phyloP scores from a whole-genome alignment of 1,140 invertebrate species.

The Ceratina australensis region DNA sequence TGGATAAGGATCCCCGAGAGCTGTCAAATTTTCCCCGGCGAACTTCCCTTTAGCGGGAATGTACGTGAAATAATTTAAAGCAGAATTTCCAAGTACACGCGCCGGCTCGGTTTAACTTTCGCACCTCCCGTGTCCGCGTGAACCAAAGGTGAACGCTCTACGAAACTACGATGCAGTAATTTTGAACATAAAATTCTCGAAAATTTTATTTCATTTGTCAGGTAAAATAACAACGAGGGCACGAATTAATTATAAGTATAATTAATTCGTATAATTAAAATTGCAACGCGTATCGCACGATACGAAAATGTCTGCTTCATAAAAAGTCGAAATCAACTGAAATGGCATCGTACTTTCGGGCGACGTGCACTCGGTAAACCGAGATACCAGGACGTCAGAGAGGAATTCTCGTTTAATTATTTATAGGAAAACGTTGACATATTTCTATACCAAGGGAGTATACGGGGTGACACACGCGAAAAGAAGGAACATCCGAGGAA shows the following conservation, averaged over 20 bases:
- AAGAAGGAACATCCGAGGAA: slow-evolving; percentile 18
- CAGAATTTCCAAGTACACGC: not conserved
- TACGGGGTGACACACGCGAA: not conserved
- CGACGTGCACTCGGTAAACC: not conserved
- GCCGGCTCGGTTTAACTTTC: slow-evolving; percentile 24
- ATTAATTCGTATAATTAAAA: no score
- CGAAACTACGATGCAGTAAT: no score
- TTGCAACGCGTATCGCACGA: no score
- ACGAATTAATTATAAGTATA: no score
- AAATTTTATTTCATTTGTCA: no score
- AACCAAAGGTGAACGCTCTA: not conserved
- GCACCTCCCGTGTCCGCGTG: not conserved
- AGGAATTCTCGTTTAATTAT: slow-evolving; percentile 50
- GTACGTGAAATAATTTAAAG: slow-evolving; percentile 35
- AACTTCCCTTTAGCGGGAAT: not conserved
- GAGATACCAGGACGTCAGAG: slow-evolving; percentile 18
- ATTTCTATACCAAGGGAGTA: slow-evolving; percentile 38
- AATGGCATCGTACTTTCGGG: not conserved
- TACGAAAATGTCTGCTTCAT: no score
- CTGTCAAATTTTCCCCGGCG: slow-evolving; percentile 21
- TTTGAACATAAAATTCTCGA: no score
- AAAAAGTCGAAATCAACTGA: not conserved
- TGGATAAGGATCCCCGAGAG: slow-evolving; percentile 3
- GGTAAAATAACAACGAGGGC: no score
- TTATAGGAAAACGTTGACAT: slow-evolving; percentile 31